These are phyloP conservation scores for Scatophagus argus DNA, from an alignment of 2,113 vertebrate genomes.

Conservation along the genomic window DNA sequence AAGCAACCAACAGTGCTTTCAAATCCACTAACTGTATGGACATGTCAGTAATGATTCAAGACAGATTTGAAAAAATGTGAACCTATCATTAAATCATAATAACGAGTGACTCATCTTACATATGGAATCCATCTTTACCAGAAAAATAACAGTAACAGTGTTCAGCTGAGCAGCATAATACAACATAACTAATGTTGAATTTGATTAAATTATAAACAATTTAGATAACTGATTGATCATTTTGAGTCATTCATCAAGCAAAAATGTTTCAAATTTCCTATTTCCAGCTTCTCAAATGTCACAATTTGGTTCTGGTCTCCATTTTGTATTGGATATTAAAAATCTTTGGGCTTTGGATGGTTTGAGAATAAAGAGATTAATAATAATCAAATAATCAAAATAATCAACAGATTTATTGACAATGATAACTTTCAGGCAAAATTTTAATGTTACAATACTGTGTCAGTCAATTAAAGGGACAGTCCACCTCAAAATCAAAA, in stretches of 20 bases:
- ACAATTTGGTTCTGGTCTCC: background rate
- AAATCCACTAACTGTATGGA: background rate
- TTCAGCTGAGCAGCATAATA: background rate
- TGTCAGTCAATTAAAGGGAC: background rate
- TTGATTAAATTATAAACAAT: background rate
- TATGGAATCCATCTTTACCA: background rate
- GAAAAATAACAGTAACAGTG: background rate
- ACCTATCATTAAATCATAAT: background rate
- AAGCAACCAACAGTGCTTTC: background rate
- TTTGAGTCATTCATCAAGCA: background rate
- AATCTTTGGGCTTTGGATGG: too few species aligned
- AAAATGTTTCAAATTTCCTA: background rate
- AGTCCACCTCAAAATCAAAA: too few species aligned
- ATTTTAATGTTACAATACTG: background rate
- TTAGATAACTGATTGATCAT: background rate
- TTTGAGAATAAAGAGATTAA: background rate
- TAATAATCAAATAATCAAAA: background rate
- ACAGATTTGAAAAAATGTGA: background rate
- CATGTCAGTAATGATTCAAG: background rate
- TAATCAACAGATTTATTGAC: background rate
- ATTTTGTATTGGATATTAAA: background rate
- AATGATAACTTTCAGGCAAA: background rate
- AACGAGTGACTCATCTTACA: background rate
- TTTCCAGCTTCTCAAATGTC: background rate
- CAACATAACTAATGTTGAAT: background rate